A percentile compares a stretch with the other conserved stretches of the same genome.
Conservation (phyloP, 2,113 vertebrate species). For the Marmota flaviventris region DNA sequence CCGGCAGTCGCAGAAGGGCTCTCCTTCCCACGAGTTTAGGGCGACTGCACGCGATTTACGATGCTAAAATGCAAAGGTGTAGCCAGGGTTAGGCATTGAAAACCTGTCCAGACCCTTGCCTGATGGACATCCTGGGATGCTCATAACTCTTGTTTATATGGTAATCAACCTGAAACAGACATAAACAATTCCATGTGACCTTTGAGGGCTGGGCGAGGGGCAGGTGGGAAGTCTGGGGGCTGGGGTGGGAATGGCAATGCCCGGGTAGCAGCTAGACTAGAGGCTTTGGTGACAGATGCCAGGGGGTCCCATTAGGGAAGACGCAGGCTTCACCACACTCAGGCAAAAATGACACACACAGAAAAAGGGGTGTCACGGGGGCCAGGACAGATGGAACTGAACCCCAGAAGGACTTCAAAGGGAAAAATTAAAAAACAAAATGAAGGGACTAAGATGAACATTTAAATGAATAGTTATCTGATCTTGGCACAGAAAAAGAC, state of each 20-base stretch:
- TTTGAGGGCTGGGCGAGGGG: neutral
- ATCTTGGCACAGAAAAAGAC: neutral
- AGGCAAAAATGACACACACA: neutral
- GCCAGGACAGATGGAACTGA: neutral
- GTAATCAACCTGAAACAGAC: neutral
- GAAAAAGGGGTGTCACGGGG: neutral
- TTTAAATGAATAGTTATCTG: neutral
- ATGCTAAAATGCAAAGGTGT: neutral
- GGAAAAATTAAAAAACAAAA: neutral
- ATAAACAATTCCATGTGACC: neutral
- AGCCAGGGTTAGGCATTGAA: neutral
- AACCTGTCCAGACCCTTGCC: neutral
- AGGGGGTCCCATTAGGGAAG: neutral
- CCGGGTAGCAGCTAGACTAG: neutral
- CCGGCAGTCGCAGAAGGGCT: neutral
- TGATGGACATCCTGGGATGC: neutral
- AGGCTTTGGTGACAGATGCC: neutral
- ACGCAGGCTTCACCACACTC: fast-evolving
- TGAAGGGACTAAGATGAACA: neutral
- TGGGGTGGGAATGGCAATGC: neutral
- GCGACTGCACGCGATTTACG: neutral
- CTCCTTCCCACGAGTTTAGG: neutral
- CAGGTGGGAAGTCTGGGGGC: neutral
- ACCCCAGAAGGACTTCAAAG: neutral
- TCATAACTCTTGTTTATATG: neutral